phyloP scores from a whole-genome alignment of 2,888 invertebrate species.

The Teleogryllus oceanicus region DNA sequence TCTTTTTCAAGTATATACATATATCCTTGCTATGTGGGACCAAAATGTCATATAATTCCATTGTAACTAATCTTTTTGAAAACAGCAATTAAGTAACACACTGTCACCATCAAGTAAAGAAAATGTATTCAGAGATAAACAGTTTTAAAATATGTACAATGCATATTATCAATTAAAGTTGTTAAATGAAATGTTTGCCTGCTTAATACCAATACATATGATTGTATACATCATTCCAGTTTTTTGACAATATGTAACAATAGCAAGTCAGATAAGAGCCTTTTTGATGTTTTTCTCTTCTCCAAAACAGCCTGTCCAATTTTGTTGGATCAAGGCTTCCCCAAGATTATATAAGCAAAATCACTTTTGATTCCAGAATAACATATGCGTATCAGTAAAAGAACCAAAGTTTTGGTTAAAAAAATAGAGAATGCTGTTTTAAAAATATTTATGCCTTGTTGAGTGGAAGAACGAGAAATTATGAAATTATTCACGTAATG shows the following conservation, averaged over 20 bases:
- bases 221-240: constrained; percentile 43
- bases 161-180: constrained; percentile 33
- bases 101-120: constrained; percentile 30
- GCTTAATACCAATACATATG: constrained; percentile 32
- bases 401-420: constrained; percentile 18
- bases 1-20: constrained; percentile 30
- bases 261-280: constrained; percentile 28
- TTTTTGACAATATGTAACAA: constrained; percentile 51
- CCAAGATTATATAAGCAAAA: neutral
- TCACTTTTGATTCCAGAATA: neutral
- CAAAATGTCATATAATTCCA: constrained; percentile 28
- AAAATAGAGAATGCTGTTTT: constrained; percentile 22
- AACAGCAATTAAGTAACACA: constrained; percentile 22
- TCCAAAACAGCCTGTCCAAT: constrained; percentile 20
- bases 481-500: constrained; percentile 27
- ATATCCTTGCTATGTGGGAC: constrained; percentile 37
- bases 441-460: constrained; percentile 32
- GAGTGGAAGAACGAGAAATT: constrained; percentile 24
- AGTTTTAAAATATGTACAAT: constrained; percentile 33
- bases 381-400: constrained; percentile 19
- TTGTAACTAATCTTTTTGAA: constrained; percentile 20
- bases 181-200: constrained; percentile 31
- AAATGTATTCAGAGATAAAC: constrained; percentile 31
- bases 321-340: neutral
- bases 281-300: constrained; percentile 35